Evolutionary conservation across 2,113 vertebrate species (phyloP).

Genomic region (Arizona elegans): DNA sequence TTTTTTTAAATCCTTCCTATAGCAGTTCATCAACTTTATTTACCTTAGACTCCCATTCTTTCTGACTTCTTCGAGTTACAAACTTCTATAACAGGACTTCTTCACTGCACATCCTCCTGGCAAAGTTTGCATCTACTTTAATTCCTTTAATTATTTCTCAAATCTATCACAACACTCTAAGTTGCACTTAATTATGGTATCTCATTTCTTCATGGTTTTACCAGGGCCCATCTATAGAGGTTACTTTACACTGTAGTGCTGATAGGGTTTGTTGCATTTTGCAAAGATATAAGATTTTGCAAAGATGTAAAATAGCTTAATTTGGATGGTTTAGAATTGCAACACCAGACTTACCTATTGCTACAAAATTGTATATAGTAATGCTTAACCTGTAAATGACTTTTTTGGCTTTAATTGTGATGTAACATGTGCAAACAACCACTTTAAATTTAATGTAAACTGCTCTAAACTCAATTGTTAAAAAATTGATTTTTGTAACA

Average conservation of each 20-base stretch:
- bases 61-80: background rate
- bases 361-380: background rate
- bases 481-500: background rate
- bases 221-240: no score
- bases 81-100: background rate
- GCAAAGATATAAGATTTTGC: background rate
- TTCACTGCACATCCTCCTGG: background rate
- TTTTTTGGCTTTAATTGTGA: background rate
- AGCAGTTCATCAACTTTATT: background rate
- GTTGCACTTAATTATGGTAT: background rate
- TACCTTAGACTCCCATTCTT: background rate
- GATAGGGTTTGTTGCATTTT: background rate
- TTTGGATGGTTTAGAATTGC: background rate
- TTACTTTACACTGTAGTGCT: background rate
- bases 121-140: background rate
- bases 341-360: background rate
- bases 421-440: background rate
- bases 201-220: background rate
- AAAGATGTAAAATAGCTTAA: background rate
- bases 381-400: background rate
- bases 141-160: background rate
- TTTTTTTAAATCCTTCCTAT: background rate
- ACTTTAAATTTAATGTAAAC: background rate
- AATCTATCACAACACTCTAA: background rate
- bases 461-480: background rate